A percentile compares a stretch with the other conserved stretches of the same genome.
phyloP scores from a whole-genome alignment of 2,797 vertebrate species.

The Sebastes dallii region DNA sequence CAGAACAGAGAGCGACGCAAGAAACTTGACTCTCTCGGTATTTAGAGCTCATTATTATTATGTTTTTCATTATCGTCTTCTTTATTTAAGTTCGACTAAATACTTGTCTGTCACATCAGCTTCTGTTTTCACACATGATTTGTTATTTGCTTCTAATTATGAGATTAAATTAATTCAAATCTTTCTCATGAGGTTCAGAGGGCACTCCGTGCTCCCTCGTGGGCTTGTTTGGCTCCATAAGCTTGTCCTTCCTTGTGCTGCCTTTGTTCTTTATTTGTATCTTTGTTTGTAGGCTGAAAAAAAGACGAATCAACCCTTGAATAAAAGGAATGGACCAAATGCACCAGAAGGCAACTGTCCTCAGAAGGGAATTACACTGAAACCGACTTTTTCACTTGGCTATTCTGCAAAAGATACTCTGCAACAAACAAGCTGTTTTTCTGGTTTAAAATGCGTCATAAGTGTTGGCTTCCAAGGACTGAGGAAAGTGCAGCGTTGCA shows the following conservation, averaged over 20 bases:
- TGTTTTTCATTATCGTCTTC: neutral
- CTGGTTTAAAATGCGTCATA: slow-evolving; percentile 38
- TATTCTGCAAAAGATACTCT: slow-evolving; percentile 16
- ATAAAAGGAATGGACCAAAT: slow-evolving; percentile 24
- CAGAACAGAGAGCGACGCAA: neutral
- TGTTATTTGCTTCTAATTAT: neutral
- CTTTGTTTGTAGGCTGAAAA: slow-evolving; percentile 3
- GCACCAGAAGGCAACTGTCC: slow-evolving; percentile 27
- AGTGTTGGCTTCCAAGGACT: slow-evolving; percentile 5
- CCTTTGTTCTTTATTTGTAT: slow-evolving; percentile 33
- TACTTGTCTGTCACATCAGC: neutral
- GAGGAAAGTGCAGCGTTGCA: slow-evolving; percentile 37
- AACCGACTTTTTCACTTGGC: slow-evolving; percentile 11
- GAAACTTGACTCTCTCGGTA: neutral
- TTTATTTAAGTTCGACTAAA: neutral
- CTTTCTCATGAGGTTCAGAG: neutral
- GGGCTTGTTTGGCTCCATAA: slow-evolving; percentile 17
- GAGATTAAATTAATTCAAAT: slow-evolving; percentile 17
- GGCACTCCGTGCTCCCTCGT: neutral
- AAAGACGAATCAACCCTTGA: neutral
- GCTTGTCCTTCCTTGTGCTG: slow-evolving; percentile 5
- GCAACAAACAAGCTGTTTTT: slow-evolving; percentile 37
- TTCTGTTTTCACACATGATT: neutral
- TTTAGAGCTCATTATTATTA: neutral
- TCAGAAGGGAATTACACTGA: slow-evolving; percentile 30